Evolutionary conservation across 2,888 invertebrate species (phyloP).

Genomic region (Anoncus sp.): DNA sequence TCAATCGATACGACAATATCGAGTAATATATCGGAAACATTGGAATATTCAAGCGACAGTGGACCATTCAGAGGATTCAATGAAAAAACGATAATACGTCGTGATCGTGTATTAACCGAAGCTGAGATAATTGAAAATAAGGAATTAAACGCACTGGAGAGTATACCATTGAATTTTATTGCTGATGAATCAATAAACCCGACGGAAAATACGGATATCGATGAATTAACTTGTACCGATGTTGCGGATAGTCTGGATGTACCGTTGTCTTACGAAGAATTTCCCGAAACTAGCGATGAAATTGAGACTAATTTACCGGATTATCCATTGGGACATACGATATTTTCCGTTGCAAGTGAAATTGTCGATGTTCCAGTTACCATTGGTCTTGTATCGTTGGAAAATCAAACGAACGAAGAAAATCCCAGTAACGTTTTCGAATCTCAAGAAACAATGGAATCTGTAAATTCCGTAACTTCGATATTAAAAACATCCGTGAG

Average conservation of each 20-base stretch:
- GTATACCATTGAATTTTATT: conserved; percentile 16
- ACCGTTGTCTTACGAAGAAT: conserved; percentile 33
- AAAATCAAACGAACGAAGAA: conserved; percentile 10
- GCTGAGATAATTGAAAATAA: conserved; percentile 37
- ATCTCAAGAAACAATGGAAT: background rate
- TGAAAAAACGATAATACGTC: conserved; percentile 40
- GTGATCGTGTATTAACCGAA: conserved; percentile 46
- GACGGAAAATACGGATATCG: conserved; percentile 9
- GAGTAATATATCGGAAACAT: conserved; percentile 15
- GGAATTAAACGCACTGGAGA: conserved; percentile 26
- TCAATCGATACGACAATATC: conserved; percentile 27
- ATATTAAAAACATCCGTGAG: conserved; percentile 9
- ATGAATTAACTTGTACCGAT: conserved; percentile 22
- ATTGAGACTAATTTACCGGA: conserved; percentile 52
- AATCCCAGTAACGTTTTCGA: too few relatives aligned
- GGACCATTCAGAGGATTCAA: conserved; percentile 49
- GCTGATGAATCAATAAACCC: background rate
- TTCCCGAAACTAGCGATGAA: conserved; percentile 17
- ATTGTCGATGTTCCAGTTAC: conserved; percentile 29
- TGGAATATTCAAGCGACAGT: conserved; percentile 42
- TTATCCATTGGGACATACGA: conserved; percentile 22
- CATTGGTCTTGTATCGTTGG: background rate
- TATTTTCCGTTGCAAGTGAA: conserved; percentile 38
- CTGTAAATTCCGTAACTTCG: background rate
- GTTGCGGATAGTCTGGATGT: conserved; percentile 7